These are phyloP conservation scores for Drosophila sp. DNA, from an alignment of 1,140 invertebrate genomes.

Conservation along the genomic window DNA sequence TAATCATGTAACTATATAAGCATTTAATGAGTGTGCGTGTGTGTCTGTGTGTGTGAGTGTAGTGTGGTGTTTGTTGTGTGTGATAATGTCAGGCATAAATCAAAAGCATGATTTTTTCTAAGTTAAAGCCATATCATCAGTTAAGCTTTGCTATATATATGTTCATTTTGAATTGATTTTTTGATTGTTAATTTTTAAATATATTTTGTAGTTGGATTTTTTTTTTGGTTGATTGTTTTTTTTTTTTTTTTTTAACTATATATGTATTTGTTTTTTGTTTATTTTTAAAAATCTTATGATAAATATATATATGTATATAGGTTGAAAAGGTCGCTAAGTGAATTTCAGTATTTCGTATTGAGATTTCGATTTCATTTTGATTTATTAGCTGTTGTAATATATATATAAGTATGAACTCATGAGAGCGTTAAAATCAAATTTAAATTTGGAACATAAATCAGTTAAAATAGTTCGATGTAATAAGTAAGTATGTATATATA, in stretches of 20 bases:
- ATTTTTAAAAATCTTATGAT: constrained; percentile 46
- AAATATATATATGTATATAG: constrained; percentile 30
- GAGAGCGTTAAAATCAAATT: constrained; percentile 50
- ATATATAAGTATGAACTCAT: constrained; percentile 59
- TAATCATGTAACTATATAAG: constrained; percentile 53
- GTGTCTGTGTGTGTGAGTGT: constrained; percentile 7
- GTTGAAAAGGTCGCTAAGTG: constrained; percentile 48
- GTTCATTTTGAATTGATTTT: constrained; percentile 3
- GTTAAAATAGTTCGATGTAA: constrained; percentile 7
- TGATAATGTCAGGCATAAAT: constrained; percentile 76
- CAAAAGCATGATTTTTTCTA: constrained; percentile 78
- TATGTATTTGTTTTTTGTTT: constrained; percentile 31
- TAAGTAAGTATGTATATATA: constrained; percentile 32
- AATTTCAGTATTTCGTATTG: constrained; percentile 39
- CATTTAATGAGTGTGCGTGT: constrained; percentile 31
- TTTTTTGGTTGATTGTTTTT: constrained; percentile 11
- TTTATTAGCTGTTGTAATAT: constrained; percentile 29
- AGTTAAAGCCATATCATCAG: constrained; percentile 68
- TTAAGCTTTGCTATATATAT: constrained; percentile 65
- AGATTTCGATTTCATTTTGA: constrained; percentile 47
- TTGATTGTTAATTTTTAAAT: constrained; percentile 1
- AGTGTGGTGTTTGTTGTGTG: constrained; percentile 16
- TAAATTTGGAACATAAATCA: constrained; percentile 37
- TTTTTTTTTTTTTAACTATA: constrained; percentile 23
- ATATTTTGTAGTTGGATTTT: constrained; percentile 4